A percentile compares a stretch with the other conserved stretches of the same genome.
Evolutionary conservation across 2,797 vertebrate genomes (phyloP).

Genomic region (Microctenopoma steveboyesi): DNA sequence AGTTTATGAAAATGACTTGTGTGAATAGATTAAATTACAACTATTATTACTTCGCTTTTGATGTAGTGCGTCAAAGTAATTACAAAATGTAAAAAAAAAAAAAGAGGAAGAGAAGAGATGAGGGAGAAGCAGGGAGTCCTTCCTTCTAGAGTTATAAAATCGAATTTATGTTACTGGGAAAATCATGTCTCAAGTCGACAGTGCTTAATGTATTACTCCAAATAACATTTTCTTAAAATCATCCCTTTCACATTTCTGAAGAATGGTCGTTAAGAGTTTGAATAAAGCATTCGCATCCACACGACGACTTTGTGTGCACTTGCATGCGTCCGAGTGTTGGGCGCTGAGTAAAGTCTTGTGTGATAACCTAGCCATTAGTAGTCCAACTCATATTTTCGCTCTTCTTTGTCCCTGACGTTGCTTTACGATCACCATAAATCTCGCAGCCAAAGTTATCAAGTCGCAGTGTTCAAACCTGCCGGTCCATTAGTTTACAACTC

Average conservation of each 20-base stretch:
- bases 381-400: conserved; percentile 71
- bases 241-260: conserved; percentile 83
- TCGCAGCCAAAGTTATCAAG: conserved; percentile 80
- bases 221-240: conserved; percentile 90
- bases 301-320: conserved; percentile 72
- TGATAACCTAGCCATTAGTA: conserved; percentile 77
- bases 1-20: conserved; percentile 98
- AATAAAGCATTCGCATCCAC: conserved; percentile 86
- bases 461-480: conserved; percentile 77
- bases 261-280: conserved; percentile 85
- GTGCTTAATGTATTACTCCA: conserved; percentile 89
- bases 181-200: conserved; percentile 87
- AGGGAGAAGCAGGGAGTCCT: conserved; percentile 81
- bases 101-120: conserved; percentile 44
- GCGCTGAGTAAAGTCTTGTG: conserved; percentile 43
- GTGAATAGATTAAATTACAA: conserved; percentile 99
- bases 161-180: conserved; percentile 87
- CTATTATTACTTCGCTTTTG: conserved; percentile 98
- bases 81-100: conserved; percentile 89
- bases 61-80: conserved; percentile 97
- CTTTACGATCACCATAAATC: conserved; percentile 85
- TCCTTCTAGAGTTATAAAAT: conserved; percentile 90
- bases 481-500: conserved; percentile 85
- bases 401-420: conserved; percentile 80
- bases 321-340: conserved; percentile 47